Evolutionary conservation across 2,797 vertebrate genomes (phyloP).

Genomic region (Cryptoblepharus egeriae): DNA sequence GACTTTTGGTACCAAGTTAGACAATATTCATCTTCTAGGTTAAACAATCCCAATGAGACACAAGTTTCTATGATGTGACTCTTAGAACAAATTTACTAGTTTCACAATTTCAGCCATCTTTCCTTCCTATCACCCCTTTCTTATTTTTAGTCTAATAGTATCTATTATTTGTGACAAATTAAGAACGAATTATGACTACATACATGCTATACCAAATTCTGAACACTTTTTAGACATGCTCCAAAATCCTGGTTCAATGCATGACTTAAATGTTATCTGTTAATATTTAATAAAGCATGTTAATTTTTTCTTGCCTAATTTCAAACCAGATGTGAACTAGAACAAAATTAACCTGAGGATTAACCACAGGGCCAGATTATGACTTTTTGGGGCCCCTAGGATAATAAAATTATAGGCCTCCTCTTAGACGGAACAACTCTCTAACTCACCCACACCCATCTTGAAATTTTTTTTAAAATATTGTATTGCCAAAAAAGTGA

Average conservation of each 20-base stretch:
- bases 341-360: background rate
- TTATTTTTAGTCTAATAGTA: slow-evolving; percentile 45
- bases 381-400: too few relatives aligned
- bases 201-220: slow-evolving; percentile 27
- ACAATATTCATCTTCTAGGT: background rate
- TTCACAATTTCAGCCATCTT: background rate
- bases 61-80: slow-evolving; percentile 27
- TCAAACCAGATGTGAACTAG: slow-evolving; percentile 37
- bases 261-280: background rate
- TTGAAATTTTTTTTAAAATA: too few relatives aligned
- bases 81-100: slow-evolving; percentile 32
- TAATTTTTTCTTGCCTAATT: slow-evolving; percentile 33
- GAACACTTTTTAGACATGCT: slow-evolving; percentile 24
- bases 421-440: too few relatives aligned
- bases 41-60: slow-evolving; percentile 35
- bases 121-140: slow-evolving; percentile 32
- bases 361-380: too few relatives aligned
- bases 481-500: too few relatives aligned
- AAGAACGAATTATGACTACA: slow-evolving; percentile 17
- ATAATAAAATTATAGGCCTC: too few relatives aligned
- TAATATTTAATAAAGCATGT: background rate
- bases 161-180: background rate
- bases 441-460: too few relatives aligned
- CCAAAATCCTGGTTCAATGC: background rate
- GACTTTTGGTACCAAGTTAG: slow-evolving; percentile 27